phyloP scores from a whole-genome alignment of 1,140 invertebrate species.

The Saccostrea echinata region DNA sequence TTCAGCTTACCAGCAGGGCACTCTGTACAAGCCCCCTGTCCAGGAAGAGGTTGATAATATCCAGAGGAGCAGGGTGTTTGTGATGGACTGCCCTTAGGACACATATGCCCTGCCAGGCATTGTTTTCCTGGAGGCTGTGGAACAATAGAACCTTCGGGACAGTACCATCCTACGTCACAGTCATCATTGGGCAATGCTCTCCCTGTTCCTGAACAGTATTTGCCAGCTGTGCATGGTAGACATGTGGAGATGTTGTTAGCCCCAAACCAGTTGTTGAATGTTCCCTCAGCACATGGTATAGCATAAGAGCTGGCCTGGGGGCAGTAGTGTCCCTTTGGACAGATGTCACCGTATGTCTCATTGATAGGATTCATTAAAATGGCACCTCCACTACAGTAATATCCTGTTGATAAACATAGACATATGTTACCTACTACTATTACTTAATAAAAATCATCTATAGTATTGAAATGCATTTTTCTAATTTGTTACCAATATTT shows the following conservation, averaged over 20 bases:
- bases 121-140: slow-evolving; percentile 75
- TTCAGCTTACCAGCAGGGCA: slow-evolving; percentile 68
- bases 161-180: slow-evolving; percentile 77
- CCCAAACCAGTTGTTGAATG: slow-evolving; percentile 69
- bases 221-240: slow-evolving; percentile 76
- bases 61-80: slow-evolving; percentile 76
- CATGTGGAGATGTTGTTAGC: slow-evolving; percentile 74
- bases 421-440: background rate
- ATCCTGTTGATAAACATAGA: slow-evolving; percentile 54
- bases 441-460: background rate
- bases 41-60: slow-evolving; percentile 72
- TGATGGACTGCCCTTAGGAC: slow-evolving; percentile 71
- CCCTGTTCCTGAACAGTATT: slow-evolving; percentile 74
- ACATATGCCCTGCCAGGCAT: slow-evolving; percentile 75
- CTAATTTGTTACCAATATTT: background rate
- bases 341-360: slow-evolving; percentile 75
- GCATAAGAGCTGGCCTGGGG: slow-evolving; percentile 69
- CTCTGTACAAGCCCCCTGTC: slow-evolving; percentile 68
- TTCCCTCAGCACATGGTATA: slow-evolving; percentile 70
- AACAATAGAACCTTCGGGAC: slow-evolving; percentile 73
- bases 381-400: slow-evolving; percentile 73
- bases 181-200: slow-evolving; percentile 69
- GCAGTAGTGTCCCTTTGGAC: slow-evolving; percentile 78
- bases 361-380: slow-evolving; percentile 74
- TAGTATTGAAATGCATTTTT: background rate